Percentiles rank a stretch among this genome's conserved stretches.
Conservation (phyloP, 2,113 vertebrate genomes). For the Colossoma macropomum region DNA sequence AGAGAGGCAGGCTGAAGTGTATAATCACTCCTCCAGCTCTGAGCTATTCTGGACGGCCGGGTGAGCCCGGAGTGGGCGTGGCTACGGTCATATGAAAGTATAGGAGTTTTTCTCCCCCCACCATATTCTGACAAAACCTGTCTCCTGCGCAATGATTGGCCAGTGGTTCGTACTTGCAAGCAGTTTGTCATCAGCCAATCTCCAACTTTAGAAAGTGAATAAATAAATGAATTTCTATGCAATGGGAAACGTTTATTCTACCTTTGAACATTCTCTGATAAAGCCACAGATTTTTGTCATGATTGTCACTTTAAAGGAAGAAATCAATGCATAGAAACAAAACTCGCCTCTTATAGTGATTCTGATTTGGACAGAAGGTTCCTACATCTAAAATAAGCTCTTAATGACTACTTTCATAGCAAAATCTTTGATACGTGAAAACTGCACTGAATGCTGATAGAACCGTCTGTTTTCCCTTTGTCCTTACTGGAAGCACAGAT, state of each 20-base stretch:
- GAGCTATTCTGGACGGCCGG: slow-evolving; percentile 76
- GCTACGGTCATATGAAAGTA: neutral
- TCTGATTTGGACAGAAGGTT: no score
- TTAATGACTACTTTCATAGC: no score
- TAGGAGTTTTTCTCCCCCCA: neutral
- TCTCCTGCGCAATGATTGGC: neutral
- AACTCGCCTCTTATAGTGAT: no score
- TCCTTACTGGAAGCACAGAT: neutral
- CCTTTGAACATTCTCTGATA: no score
- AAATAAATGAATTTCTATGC: neutral
- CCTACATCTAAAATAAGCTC: no score
- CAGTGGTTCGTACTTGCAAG: neutral
- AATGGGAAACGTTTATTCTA: no score
- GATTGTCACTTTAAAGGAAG: no score
- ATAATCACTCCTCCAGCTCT: slow-evolving; percentile 74
- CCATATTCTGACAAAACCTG: neutral
- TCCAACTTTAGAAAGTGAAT: no score
- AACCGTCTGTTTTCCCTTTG: neutral
- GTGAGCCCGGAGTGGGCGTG: slow-evolving; percentile 3
- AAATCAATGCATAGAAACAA: no score
- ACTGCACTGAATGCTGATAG: neutral
- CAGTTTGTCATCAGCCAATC: no score
- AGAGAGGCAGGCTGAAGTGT: slow-evolving; percentile 74
- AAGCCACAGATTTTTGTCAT: no score
- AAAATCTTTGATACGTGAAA: no score